Percentiles rank a stretch among this genome's conserved stretches.
These are phyloP conservation scores for Physeter macrocephalus DNA, from an alignment of 2,113 vertebrate species.

Conservation along the genomic window DNA sequence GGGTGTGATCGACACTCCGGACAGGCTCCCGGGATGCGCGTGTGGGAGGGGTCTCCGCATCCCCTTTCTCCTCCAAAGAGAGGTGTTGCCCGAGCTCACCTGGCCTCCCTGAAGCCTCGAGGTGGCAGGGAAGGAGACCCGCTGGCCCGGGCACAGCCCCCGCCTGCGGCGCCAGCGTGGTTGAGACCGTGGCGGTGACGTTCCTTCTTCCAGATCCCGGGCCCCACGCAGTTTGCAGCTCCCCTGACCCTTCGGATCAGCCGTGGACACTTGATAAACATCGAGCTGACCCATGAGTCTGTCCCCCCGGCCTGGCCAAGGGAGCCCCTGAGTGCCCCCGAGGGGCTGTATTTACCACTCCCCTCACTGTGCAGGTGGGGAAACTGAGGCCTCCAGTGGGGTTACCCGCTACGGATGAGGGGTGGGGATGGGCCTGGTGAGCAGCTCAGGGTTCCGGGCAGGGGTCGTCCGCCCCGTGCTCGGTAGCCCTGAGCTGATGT, in stretches of 20 bases:
- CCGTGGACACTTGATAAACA: background rate
- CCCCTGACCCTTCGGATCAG: background rate
- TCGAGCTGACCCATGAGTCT: background rate
- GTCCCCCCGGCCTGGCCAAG: background rate
- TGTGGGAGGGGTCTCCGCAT: background rate
- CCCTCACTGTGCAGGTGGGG: background rate
- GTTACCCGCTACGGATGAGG: background rate
- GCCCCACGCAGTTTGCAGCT: background rate
- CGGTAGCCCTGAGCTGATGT: rapidly evolving
- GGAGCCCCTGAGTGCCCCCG: background rate
- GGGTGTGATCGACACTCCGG: background rate
- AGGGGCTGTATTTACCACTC: background rate
- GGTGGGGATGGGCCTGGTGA: no score
- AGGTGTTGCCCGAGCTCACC: rapidly evolving
- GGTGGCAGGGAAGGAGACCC: background rate
- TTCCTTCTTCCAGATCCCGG: background rate
- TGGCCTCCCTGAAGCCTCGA: background rate
- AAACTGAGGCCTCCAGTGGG: background rate
- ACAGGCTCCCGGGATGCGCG: rapidly evolving
- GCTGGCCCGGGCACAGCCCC: no score
- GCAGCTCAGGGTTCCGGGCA: background rate
- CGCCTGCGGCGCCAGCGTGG: rapidly evolving
- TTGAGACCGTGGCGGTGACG: background rate
- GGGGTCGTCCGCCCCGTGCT: background rate
- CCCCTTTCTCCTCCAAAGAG: background rate